Evolutionary conservation across 2,113 vertebrate genomes (phyloP).

Genomic region (Ammodytes dubius): DNA sequence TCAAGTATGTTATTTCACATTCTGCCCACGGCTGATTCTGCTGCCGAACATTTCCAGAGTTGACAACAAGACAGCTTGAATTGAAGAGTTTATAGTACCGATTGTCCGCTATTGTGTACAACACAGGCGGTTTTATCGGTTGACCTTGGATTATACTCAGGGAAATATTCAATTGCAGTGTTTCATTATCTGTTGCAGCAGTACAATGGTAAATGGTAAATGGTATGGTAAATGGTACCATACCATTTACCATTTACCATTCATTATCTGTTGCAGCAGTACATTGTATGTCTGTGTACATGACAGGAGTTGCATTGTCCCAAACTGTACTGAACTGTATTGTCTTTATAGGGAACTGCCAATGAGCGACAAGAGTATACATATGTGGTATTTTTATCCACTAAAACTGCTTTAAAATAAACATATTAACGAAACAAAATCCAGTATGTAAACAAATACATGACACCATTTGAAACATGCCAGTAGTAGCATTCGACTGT

Average conservation of each 20-base stretch:
- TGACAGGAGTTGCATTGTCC: too few species aligned
- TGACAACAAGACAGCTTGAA: constrained; percentile 8
- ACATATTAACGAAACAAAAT: neutral
- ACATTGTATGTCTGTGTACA: neutral
- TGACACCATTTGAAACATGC: neutral
- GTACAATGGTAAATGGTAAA: too few species aligned
- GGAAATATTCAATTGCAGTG: neutral
- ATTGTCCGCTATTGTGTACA: constrained; percentile 21
- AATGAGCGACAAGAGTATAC: neutral
- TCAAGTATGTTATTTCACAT: constrained; percentile 38
- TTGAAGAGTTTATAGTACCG: constrained; percentile 44
- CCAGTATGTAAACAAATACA: neutral
- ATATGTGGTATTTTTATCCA: neutral
- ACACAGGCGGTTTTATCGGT: neutral
- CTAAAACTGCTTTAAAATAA: constrained; percentile 9
- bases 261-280: neutral
- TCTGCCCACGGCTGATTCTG: constrained; percentile 22
- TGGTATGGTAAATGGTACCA: too few species aligned
- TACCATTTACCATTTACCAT: too few species aligned
- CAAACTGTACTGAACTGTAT: neutral
- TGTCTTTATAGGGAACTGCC: neutral
- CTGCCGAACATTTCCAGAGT: constrained; percentile 9
- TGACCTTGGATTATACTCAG: constrained; percentile 8
- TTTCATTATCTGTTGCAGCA: neutral
- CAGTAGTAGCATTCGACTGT: constrained; percentile 4